Conservation (phyloP, 1,140 invertebrate species). For the Leptinotarsa texana region DNA sequence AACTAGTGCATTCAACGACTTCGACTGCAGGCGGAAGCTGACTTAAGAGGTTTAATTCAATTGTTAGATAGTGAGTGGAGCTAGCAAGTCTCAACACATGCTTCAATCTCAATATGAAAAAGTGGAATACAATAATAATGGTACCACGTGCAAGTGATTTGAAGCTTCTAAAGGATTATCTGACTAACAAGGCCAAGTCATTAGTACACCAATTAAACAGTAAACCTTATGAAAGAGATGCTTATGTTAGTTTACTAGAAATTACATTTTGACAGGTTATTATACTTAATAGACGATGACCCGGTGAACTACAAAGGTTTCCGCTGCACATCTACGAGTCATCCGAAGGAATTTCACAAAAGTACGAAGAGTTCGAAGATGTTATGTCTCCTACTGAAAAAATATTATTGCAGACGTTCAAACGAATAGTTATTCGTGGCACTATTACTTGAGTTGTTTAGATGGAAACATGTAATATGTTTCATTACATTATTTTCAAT, state of each 20-base stretch:
- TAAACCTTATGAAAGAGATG: slow-evolving; percentile 22
- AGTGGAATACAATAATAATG: slow-evolving; percentile 51
- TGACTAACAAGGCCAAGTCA: slow-evolving; percentile 31
- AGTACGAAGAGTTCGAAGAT: too few relatives aligned
- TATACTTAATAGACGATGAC: slow-evolving; percentile 45
- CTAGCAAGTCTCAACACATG: slow-evolving; percentile 42
- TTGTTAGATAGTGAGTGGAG: slow-evolving; percentile 37
- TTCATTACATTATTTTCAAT: too few relatives aligned
- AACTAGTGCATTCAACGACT: slow-evolving; percentile 10
- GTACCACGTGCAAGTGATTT: slow-evolving; percentile 50
- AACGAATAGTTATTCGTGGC: too few relatives aligned
- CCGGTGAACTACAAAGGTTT: slow-evolving; percentile 43
- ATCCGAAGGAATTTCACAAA: too few relatives aligned
- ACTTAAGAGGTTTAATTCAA: slow-evolving; percentile 40
- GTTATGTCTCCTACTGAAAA: too few relatives aligned
- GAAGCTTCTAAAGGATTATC: slow-evolving; percentile 48
- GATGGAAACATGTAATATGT: too few relatives aligned
- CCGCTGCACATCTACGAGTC: neutral
- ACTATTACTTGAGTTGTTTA: too few relatives aligned
- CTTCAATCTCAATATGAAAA: slow-evolving; percentile 47
- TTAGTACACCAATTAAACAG: slow-evolving; percentile 27
- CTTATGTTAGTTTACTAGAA: slow-evolving; percentile 37
- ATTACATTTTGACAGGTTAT: slow-evolving; percentile 39
- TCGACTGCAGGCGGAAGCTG: slow-evolving; percentile 24
- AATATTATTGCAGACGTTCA: too few relatives aligned